A percentile compares a stretch with the other conserved stretches of the same genome.
Evolutionary conservation across 1,140 invertebrate genomes (phyloP).

Genomic region (Drosophila cardini): DNA sequence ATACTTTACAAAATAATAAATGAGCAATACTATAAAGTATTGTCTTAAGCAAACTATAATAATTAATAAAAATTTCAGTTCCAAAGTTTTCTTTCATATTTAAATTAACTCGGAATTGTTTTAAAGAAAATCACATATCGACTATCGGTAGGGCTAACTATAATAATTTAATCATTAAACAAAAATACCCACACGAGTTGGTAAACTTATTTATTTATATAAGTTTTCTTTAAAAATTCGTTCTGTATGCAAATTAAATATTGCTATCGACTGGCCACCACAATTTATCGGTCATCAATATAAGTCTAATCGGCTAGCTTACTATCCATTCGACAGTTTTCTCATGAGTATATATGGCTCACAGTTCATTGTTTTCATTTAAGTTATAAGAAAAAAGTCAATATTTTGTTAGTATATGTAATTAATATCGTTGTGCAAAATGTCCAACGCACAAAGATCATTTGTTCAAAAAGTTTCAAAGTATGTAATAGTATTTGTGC

Average conservation of each 20-base stretch:
- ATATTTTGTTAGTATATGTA: not conserved
- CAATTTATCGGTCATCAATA: slow-evolving; percentile 19
- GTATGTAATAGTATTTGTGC: slow-evolving; percentile 82
- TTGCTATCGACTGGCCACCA: slow-evolving; percentile 20
- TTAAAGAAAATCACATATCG: too few species aligned
- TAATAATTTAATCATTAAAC: too few species aligned
- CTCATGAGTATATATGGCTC: not conserved
- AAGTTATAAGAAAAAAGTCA: not conserved
- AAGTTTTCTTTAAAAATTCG: not conserved
- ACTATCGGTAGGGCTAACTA: too few species aligned
- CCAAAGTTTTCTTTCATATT: too few species aligned
- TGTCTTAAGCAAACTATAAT: too few species aligned
- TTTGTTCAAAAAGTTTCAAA: slow-evolving; percentile 93
- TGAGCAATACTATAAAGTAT: too few species aligned
- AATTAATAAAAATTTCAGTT: too few species aligned
- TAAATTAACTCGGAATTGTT: too few species aligned
- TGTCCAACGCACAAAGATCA: slow-evolving; percentile 87
- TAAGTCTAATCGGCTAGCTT: slow-evolving; percentile 24
- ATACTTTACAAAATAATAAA: too few species aligned
- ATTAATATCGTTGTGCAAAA: slow-evolving; percentile 18
- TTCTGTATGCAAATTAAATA: not conserved
- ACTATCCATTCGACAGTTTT: slow-evolving; percentile 16
- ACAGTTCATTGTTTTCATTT: slow-evolving; percentile 28
- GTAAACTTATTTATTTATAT: too few species aligned
- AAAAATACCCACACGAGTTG: too few species aligned